A percentile compares a stretch with the other conserved stretches of the same genome.
Conservation (phyloP, 2,113 vertebrate genomes). For the Sceloporus tristichus region DNA sequence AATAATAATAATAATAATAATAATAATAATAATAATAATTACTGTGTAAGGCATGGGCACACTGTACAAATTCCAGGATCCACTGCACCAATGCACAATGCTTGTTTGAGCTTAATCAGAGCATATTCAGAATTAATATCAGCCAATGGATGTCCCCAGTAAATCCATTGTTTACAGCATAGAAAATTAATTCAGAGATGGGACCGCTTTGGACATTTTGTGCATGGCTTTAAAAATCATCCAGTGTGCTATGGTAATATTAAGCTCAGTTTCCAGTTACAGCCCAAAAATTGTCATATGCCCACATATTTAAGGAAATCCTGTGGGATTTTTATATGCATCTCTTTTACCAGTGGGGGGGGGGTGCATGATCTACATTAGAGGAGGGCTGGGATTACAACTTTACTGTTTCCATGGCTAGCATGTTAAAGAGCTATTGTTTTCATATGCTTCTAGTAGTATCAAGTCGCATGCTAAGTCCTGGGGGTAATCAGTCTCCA, state of each 20-base stretch:
- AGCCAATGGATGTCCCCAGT: neutral
- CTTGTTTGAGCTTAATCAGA: neutral
- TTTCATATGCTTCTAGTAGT: neutral
- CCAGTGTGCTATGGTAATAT: neutral
- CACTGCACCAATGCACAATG: too few species aligned
- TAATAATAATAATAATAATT: too few species aligned
- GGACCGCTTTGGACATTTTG: neutral
- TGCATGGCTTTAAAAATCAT: neutral
- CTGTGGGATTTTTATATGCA: neutral
- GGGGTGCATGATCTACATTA: neutral
- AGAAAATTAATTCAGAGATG: neutral
- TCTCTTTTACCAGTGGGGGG: neutral
- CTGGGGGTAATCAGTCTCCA: neutral
- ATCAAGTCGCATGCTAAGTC: neutral
- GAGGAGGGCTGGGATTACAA: neutral
- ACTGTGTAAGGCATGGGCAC: too few species aligned
- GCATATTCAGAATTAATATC: neutral
- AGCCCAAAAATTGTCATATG: neutral
- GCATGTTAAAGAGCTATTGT: neutral
- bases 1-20: too few species aligned
- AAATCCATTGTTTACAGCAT: neutral
- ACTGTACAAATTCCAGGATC: too few species aligned
- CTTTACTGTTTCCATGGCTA: neutral
- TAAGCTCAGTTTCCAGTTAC: neutral
- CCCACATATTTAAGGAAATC: neutral